Percentiles rank a stretch among this genome's conserved stretches.
phyloP scores from a whole-genome alignment of 2,797 vertebrate species.

The Cirrhinus mrigala region DNA sequence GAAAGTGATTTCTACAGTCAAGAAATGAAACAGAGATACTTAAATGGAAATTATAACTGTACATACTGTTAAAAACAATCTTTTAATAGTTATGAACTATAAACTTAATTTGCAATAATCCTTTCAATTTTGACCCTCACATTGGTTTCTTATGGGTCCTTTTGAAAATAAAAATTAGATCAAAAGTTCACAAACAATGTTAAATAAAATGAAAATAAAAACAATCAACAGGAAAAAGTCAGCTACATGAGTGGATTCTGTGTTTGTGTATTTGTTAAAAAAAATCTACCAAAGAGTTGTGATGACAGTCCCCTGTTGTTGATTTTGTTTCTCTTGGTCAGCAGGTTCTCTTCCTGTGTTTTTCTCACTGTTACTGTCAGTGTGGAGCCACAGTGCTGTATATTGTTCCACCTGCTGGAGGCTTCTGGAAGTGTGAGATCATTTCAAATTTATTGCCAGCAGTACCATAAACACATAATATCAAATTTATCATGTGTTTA shows the following conservation, averaged over 20 bases:
- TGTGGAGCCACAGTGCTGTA: slow-evolving; percentile 4
- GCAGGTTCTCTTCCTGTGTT: no score
- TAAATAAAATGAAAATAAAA: no score
- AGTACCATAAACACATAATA: neutral
- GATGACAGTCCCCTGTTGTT: neutral
- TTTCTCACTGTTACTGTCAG: neutral
- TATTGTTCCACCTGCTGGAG: neutral
- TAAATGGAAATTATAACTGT: neutral
- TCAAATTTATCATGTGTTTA: neutral
- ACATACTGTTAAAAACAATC: neutral
- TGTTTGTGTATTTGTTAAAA: no score
- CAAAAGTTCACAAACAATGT: no score
- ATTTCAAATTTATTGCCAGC: no score
- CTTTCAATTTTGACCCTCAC: neutral
- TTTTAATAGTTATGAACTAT: neutral
- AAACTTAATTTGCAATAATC: neutral
- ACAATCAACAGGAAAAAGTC: no score
- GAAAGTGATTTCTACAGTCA: neutral
- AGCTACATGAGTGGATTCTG: no score
- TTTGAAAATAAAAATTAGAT: neutral
- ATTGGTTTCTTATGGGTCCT: neutral
- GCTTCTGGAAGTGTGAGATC: neutral
- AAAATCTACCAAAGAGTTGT: neutral
- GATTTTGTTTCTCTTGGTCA: neutral
- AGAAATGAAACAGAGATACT: neutral